phyloP scores from a whole-genome alignment of 2,888 invertebrate genomes.

The Acanthopleura granulata region DNA sequence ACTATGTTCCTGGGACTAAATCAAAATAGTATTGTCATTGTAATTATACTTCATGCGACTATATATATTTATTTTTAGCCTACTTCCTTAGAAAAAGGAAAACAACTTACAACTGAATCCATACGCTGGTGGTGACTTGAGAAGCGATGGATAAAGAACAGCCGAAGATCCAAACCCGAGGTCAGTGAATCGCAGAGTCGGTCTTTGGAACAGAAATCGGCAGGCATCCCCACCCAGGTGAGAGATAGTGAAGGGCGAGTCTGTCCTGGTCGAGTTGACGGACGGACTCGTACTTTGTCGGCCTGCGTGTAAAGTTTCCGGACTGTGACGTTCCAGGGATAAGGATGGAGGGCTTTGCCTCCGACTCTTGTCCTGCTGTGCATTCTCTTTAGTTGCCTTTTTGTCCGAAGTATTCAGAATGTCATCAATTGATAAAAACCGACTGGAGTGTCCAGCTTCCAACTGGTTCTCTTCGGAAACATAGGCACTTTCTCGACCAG shows the following conservation, averaged over 20 bases:
- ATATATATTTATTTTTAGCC: too few species aligned
- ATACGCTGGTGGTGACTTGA: constrained; percentile 10
- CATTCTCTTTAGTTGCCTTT: too few species aligned
- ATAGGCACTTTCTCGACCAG: too few species aligned
- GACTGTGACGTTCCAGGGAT: too few species aligned
- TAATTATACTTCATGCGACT: too few species aligned
- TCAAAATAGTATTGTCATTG: too few species aligned
- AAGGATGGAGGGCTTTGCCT: too few species aligned
- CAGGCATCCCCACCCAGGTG: background rate
- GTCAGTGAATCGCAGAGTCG: background rate
- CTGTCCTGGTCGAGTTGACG: background rate
- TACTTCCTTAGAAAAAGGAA: background rate
- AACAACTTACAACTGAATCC: background rate
- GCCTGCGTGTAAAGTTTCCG: too few species aligned
- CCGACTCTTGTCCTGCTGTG: too few species aligned
- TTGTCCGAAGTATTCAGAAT: background rate
- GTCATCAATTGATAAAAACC: background rate
- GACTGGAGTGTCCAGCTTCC: background rate
- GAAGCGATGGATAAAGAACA: constrained; percentile 4
- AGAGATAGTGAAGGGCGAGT: background rate
- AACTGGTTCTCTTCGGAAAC: too few species aligned
- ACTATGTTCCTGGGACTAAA: too few species aligned
- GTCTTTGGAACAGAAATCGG: background rate
- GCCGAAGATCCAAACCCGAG: background rate
- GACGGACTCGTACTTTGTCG: too few species aligned